Percentiles rank a stretch among this genome's conserved stretches.
phyloP scores from a whole-genome alignment of 2,888 invertebrate genomes.

The Tetragnatha montana region DNA sequence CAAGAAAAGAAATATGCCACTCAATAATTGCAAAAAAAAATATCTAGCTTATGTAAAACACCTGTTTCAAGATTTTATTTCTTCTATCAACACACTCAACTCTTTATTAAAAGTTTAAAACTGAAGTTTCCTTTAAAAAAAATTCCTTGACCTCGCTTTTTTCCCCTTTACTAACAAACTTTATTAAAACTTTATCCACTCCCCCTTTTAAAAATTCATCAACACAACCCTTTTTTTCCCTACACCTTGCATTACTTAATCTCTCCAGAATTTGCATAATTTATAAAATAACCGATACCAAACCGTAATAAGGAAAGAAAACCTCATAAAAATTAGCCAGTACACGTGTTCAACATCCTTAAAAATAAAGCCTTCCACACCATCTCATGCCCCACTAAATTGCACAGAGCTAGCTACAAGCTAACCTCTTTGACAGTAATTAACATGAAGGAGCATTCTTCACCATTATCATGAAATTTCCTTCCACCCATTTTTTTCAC shows the following conservation, averaged over 20 bases:
- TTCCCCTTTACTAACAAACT: background rate
- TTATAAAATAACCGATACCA: background rate
- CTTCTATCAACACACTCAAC: too few species aligned
- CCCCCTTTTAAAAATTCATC: background rate
- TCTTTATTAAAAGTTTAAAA: background rate
- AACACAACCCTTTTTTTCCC: background rate
- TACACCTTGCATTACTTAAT: background rate
- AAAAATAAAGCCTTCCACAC: slow-evolving; percentile 16
- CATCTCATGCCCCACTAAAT: slow-evolving; percentile 23
- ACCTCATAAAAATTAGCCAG: slow-evolving; percentile 19
- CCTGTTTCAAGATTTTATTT: too few species aligned
- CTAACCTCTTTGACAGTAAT: slow-evolving; percentile 51
- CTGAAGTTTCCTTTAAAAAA: background rate
- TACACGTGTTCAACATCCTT: slow-evolving; percentile 37
- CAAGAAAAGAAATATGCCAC: too few species aligned
- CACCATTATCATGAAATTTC: slow-evolving; percentile 18
- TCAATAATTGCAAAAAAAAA: too few species aligned
- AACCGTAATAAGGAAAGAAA: background rate
- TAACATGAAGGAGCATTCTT: slow-evolving; percentile 32
- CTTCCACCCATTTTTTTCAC: slow-evolving; percentile 1
- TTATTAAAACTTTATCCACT: background rate
- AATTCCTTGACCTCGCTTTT: background rate
- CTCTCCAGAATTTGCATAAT: slow-evolving; percentile 10
- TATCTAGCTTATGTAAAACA: too few species aligned
- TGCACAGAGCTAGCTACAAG: background rate